Percentiles rank a stretch among this genome's conserved stretches.
Conservation (phyloP, 1,140 invertebrate genomes). For the Aradophagus sp. region DNA sequence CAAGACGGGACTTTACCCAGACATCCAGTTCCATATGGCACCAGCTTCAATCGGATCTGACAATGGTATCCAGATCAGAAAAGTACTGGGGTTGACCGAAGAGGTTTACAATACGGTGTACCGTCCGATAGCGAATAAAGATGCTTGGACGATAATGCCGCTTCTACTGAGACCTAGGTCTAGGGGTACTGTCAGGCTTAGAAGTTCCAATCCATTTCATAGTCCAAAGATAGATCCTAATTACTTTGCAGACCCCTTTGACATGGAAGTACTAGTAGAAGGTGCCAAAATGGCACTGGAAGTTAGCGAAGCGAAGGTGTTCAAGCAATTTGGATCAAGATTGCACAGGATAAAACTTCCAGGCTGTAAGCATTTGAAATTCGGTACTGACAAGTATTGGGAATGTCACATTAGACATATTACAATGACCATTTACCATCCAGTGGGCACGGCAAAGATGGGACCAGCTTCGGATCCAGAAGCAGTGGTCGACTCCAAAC, state of each 20-base stretch:
- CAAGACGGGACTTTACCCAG: conserved; percentile 82
- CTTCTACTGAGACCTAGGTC: conserved; percentile 86
- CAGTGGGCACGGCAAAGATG: conserved; percentile 89
- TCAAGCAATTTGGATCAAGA: conserved; percentile 86
- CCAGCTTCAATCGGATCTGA: conserved; percentile 89
- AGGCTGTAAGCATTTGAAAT: conserved; percentile 84
- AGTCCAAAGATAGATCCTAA: conserved; percentile 92
- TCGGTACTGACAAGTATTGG: conserved; percentile 86
- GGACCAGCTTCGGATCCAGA: conserved; percentile 83
- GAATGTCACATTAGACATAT: conserved; percentile 90
- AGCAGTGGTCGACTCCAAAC: conserved; percentile 87
- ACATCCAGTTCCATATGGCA: conserved; percentile 91
- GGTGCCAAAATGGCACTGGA: conserved; percentile 85
- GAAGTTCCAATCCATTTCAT: conserved; percentile 86
- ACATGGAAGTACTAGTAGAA: conserved; percentile 86
- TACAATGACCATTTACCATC: conserved; percentile 91
- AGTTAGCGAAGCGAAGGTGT: conserved; percentile 83
- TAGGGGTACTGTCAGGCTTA: conserved; percentile 83
- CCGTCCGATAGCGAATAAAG: conserved; percentile 82
- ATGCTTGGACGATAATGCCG: conserved; percentile 90
- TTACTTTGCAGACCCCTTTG: conserved; percentile 86
- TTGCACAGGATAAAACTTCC: conserved; percentile 84
- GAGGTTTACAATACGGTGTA: conserved; percentile 86
- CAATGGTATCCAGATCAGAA: conserved; percentile 82
- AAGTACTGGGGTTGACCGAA: conserved; percentile 88